A percentile compares a stretch with the other conserved stretches of the same genome.
phyloP scores from a whole-genome alignment of 2,888 invertebrate genomes.

The Diaperis boleti region DNA sequence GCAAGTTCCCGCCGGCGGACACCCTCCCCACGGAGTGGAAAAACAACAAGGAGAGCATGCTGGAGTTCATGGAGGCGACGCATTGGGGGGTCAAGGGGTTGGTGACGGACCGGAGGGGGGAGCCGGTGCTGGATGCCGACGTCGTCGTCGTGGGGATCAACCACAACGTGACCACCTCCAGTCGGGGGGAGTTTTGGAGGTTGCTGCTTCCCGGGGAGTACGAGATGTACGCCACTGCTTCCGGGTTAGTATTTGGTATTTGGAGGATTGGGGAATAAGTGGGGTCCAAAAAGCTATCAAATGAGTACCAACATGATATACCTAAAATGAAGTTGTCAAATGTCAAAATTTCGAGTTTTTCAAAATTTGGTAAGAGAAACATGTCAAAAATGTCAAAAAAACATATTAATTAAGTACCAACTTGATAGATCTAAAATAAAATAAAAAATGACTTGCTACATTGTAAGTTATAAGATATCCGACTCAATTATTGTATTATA shows the following conservation, averaged over 20 bases:
- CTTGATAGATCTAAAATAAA: too few species aligned
- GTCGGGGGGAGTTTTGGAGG: constrained; percentile 94
- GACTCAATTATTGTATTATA: too few species aligned
- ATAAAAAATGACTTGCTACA: too few species aligned
- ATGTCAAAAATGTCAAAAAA: too few species aligned
- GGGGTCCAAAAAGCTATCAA: too few species aligned
- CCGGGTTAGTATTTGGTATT: constrained; percentile 72
- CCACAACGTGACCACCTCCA: constrained; percentile 84
- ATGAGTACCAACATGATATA: too few species aligned
- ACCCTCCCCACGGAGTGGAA: constrained; percentile 85
- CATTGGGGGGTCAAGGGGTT: constrained; percentile 79
- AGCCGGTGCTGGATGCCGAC: constrained; percentile 79
- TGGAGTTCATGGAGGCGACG: constrained; percentile 86
- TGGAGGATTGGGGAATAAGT: neutral
- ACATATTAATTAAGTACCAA: too few species aligned
- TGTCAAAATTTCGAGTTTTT: too few species aligned
- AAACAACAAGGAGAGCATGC: constrained; percentile 85
- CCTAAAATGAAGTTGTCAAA: too few species aligned
- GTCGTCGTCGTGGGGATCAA: constrained; percentile 82
- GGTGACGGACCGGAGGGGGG: constrained; percentile 72
- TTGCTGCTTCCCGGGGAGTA: constrained; percentile 90
- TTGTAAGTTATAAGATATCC: too few species aligned
- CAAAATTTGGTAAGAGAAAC: too few species aligned
- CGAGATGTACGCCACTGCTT: constrained; percentile 77
- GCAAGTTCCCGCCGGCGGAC: constrained; percentile 86